Conservation (phyloP, 2,797 vertebrate genomes). For the Strix occidentalis region DNA sequence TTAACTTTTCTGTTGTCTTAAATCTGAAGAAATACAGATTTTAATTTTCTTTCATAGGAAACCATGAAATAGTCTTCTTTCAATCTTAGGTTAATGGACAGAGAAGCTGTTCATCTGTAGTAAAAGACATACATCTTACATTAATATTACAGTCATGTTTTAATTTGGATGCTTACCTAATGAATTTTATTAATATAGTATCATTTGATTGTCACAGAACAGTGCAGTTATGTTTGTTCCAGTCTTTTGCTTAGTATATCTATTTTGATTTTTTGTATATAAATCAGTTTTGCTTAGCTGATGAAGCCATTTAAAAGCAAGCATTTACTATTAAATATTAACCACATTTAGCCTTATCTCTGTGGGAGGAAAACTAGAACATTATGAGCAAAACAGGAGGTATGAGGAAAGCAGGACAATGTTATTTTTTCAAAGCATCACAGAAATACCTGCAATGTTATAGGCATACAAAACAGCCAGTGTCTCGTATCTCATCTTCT, state of each 20-base stretch:
- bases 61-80: slow-evolving; percentile 1
- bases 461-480: neutral
- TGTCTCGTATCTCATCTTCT: neutral
- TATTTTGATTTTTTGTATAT: neutral
- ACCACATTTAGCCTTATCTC: neutral
- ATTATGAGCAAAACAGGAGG: neutral
- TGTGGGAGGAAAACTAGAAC: neutral
- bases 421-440: neutral
- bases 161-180: slow-evolving; percentile 58
- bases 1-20: neutral
- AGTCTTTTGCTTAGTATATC: neutral
- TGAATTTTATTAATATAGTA: slow-evolving; percentile 31
- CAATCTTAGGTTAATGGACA: slow-evolving; percentile 37
- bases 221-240: neutral
- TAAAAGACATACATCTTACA: slow-evolving; percentile 41
- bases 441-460: neutral
- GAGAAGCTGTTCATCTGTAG: slow-evolving; percentile 37
- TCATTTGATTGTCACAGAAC: neutral
- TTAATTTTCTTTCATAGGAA: slow-evolving; percentile 42
- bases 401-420: neutral
- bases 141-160: slow-evolving; percentile 55
- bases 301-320: slow-evolving; percentile 11
- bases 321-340: slow-evolving; percentile 11
- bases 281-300: neutral
- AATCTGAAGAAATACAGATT: slow-evolving; percentile 33